Percentiles rank a stretch among this genome's conserved stretches.
Conservation (phyloP, 2,888 invertebrate species). For the Tromatobia lineatoria region DNA sequence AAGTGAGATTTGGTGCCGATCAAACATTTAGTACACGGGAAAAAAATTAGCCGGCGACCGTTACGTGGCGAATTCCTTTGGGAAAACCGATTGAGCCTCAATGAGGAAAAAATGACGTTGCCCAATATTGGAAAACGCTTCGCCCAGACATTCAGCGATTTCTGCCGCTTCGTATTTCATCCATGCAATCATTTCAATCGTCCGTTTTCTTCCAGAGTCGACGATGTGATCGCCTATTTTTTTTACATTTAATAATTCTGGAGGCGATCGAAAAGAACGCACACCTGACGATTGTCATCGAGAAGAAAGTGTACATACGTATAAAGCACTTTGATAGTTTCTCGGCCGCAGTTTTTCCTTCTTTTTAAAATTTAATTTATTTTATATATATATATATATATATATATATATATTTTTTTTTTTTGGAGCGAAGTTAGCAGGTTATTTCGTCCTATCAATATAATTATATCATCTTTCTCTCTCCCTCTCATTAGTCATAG, state of each 20-base stretch:
- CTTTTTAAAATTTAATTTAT: not conserved
- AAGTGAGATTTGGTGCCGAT: not conserved
- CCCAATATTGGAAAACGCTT: constrained; percentile 10
- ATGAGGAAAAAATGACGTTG: constrained; percentile 15
- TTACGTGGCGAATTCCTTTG: constrained; percentile 11
- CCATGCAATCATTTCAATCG: not conserved
- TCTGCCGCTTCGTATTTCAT: constrained; percentile 4
- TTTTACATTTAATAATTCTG: constrained; percentile 43
- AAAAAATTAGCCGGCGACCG: constrained; percentile 7
- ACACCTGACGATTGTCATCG: constrained; percentile 75
- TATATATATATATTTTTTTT: no score
- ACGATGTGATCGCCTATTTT: constrained; percentile 5
- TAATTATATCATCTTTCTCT: not conserved
- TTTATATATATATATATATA: no score
- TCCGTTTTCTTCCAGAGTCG: constrained; percentile 16
- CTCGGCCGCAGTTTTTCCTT: constrained; percentile 31
- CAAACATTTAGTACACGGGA: not conserved
- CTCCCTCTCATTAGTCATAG: constrained; percentile 2
- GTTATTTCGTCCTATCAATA: constrained; percentile 13
- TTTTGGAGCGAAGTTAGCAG: constrained; percentile 25
- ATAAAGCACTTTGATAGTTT: constrained; percentile 76
- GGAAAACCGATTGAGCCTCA: constrained; percentile 25
- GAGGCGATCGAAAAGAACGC: constrained; percentile 48
- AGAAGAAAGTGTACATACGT: constrained; percentile 67
- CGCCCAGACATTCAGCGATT: not conserved